Base-by-base conservation (phyloP, 2,888 invertebrate genomes). In the Steinernema hermaphroditum region DNA sequence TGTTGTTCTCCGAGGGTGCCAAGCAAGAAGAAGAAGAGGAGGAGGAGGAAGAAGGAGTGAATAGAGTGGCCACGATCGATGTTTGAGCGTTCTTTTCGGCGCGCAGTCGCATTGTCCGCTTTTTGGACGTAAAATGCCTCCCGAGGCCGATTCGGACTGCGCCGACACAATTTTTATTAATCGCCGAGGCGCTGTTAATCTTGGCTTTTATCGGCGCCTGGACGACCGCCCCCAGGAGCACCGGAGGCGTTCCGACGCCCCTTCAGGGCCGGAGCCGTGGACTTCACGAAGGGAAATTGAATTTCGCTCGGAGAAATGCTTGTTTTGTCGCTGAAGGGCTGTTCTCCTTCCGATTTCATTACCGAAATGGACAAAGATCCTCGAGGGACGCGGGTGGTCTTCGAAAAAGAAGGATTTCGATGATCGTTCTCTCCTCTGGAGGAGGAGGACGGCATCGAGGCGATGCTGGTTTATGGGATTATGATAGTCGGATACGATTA, bases 31-130 rank as follows among this genome's bases (percentile, higher is more conserved):
- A n/a, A n/a, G 68, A 46, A 43, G 68, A 34, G 32, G 68, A 27
- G 49, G 68, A 72, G 41, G 72, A 24, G 68, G 46, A 72, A 49
- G 46, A 68, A 62, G 62, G 32, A 68, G 46, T 43, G 68, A 29
- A 71, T 49, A 68, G 19, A 27, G 54, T 32, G 46, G 62, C 62
- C 62, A 27, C 70, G 19, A 54, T 70, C 50, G 70, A 34, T 34
- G 70, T 34, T 37, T 32, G 34, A 70, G 50, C 24, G 22, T 34
- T 24, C 19, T 32, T 16, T 19, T 37, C 19, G 44, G 24, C 29
- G 12, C 37, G 41, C 41, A 19, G 54, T 54, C 54, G 54, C 32
- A 6, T 62, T 62, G 62, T 62, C 34, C 62, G 29, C 16, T 27
- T 62, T 62, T 62, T 62, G 29, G 62, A 27, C 62, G 8, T 24